Percentiles rank a stretch among this genome's conserved stretches.
Conservation (phyloP, 2,113 vertebrate genomes). For the Pogonocichla stellata region DNA sequence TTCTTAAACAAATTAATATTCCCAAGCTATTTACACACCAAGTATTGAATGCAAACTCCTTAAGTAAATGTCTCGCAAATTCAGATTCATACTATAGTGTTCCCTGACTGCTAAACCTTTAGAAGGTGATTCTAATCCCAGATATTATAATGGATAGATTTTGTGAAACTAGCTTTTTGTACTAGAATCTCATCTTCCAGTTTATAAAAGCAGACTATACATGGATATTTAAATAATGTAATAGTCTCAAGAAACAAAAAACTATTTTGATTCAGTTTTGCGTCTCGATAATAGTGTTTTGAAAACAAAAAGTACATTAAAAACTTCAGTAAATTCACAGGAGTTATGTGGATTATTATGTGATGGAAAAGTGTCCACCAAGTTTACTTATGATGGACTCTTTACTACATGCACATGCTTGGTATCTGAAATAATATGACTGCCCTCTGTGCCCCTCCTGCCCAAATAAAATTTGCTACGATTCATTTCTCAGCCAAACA, state of each 20-base stretch:
- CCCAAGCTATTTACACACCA: not conserved
- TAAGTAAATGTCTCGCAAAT: not conserved
- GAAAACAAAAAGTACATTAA: not conserved
- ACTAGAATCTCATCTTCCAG: not conserved
- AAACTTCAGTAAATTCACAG: not conserved
- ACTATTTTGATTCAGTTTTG: not conserved
- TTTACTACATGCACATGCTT: not conserved
- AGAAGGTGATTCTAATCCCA: not conserved
- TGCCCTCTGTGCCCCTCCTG: conserved; percentile 17
- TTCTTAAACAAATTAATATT: not conserved
- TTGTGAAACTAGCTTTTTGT: not conserved
- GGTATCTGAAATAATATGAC: conserved; percentile 53
- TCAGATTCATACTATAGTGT: not conserved
- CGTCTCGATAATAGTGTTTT: conserved; percentile 7
- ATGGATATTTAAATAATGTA: not conserved
- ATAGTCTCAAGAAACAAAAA: not conserved
- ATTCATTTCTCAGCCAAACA: conserved; percentile 74
- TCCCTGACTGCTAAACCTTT: not conserved
- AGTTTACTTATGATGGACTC: conserved; percentile 14
- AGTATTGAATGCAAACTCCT: not conserved
- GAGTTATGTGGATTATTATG: not conserved
- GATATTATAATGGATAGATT: not conserved
- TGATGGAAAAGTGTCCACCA: conserved; percentile 15
- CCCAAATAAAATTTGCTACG: conserved; percentile 57
- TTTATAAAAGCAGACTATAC: not conserved